Percentiles rank a stretch among this genome's conserved stretches.
Evolutionary conservation across 1,140 invertebrate species (phyloP).

Genomic region (Diorhabda elongata): DNA sequence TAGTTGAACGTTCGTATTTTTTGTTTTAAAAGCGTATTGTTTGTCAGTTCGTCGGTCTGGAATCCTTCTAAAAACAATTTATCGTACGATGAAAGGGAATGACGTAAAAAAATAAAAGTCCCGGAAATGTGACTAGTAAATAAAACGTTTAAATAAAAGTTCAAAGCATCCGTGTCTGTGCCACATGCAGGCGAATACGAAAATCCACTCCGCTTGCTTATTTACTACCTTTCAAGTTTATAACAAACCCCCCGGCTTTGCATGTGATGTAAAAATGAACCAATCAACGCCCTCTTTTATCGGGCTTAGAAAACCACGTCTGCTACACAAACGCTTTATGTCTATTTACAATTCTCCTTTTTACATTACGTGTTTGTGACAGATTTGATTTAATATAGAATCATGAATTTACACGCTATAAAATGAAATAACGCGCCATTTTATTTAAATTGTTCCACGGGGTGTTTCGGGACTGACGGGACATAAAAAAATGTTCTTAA

Average conservation of each 20-base stretch:
- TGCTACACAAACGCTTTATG: slow-evolving; percentile 24
- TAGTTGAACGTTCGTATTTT: too few relatives aligned
- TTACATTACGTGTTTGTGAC: slow-evolving; percentile 26
- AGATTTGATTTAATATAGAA: slow-evolving; percentile 31
- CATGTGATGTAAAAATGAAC: slow-evolving; percentile 33
- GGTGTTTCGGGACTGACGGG: too few relatives aligned
- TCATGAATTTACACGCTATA: slow-evolving; percentile 23
- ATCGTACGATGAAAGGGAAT: not conserved
- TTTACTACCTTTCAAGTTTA: slow-evolving; percentile 34
- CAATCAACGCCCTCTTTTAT: slow-evolving; percentile 31
- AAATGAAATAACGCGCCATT: not conserved
- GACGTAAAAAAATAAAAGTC: not conserved
- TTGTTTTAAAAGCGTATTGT: too few relatives aligned
- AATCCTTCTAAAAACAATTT: not conserved
- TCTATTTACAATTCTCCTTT: slow-evolving; percentile 23
- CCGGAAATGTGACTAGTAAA: slow-evolving; percentile 32
- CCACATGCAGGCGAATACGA: slow-evolving; percentile 28
- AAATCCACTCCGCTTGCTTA: slow-evolving; percentile 33
- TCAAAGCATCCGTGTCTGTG: slow-evolving; percentile 29
- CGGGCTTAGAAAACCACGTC: slow-evolving; percentile 26
- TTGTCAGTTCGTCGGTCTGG: too few relatives aligned
- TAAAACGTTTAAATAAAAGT: slow-evolving; percentile 29
- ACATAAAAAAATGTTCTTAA: too few relatives aligned
- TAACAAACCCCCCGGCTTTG: slow-evolving; percentile 24
- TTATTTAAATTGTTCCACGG: not conserved